Conservation (phyloP, 2,888 invertebrate species). For the Mimachlamys varia region DNA sequence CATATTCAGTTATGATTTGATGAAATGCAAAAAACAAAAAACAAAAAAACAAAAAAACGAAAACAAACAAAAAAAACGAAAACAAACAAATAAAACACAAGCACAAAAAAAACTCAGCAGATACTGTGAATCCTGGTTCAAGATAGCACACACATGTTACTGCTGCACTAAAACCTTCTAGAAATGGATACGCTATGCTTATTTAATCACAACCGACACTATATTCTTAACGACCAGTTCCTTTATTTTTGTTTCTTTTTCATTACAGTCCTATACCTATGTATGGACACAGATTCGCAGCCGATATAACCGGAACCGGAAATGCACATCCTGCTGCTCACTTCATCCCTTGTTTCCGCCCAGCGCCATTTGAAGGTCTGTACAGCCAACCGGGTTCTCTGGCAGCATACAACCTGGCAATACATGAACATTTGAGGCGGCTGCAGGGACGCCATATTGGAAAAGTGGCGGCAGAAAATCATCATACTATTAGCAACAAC, state of each 20-base stretch:
- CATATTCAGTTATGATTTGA: no score
- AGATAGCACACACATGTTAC: no score
- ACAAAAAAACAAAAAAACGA: no score
- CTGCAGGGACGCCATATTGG: constrained; percentile 44
- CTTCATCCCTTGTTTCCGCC: constrained; percentile 44
- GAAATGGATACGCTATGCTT: no score
- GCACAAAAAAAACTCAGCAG: no score
- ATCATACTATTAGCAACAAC: not conserved
- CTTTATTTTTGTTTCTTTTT: not conserved
- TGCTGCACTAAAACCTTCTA: no score
- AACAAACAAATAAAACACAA: no score
- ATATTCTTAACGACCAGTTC: not conserved
- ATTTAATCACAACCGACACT: no score
- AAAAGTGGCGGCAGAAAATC: not conserved
- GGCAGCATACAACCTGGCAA: constrained; percentile 48
- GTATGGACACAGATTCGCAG: constrained; percentile 61
- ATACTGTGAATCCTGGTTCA: no score
- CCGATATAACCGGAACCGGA: constrained; percentile 44
- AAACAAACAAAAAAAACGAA: no score
- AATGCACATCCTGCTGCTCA: constrained; percentile 38
- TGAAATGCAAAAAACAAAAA: no score
- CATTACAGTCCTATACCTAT: constrained; percentile 69
- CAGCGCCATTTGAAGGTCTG: constrained; percentile 25
- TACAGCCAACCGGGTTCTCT: constrained; percentile 39
- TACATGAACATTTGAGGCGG: constrained; percentile 53